phyloP scores from a whole-genome alignment of 2,113 vertebrate species.

The Hyperopisus bebe region DNA sequence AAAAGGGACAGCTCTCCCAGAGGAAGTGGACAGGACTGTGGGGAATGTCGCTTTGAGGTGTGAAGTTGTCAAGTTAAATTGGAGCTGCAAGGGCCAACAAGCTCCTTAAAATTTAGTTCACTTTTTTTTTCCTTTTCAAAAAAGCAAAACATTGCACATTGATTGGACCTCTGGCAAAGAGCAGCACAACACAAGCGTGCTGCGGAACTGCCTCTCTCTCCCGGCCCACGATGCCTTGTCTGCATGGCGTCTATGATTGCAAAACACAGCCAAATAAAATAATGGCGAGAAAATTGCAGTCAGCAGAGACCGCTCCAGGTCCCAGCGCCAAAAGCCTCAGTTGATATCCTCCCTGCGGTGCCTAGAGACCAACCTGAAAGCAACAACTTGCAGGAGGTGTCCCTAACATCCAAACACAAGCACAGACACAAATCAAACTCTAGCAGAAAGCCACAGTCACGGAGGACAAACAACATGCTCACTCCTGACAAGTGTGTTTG shows the following conservation, averaged over 20 bases:
- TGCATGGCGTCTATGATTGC: not conserved
- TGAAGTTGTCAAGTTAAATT: not conserved
- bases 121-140: not conserved
- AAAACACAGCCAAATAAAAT: not conserved
- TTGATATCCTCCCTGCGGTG: not conserved
- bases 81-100: not conserved
- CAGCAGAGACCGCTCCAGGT: not conserved
- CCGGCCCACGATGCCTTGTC: not conserved
- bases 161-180: not conserved
- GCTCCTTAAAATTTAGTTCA: not conserved
- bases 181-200: not conserved
- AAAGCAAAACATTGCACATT: not conserved
- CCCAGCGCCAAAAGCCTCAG: not conserved
- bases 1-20: not conserved
- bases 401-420: not conserved
- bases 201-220: not conserved
- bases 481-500: not conserved
- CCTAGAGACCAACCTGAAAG: not conserved
- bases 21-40: not conserved
- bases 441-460: not conserved
- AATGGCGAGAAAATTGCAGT: constrained; percentile 9
- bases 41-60: not conserved
- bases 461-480: not conserved
- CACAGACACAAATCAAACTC: not conserved
- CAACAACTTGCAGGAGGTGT: not conserved